Percentiles rank a stretch among this genome's conserved stretches.
phyloP scores from a whole-genome alignment of 2,113 vertebrate genomes.

The Albula goreensis region DNA sequence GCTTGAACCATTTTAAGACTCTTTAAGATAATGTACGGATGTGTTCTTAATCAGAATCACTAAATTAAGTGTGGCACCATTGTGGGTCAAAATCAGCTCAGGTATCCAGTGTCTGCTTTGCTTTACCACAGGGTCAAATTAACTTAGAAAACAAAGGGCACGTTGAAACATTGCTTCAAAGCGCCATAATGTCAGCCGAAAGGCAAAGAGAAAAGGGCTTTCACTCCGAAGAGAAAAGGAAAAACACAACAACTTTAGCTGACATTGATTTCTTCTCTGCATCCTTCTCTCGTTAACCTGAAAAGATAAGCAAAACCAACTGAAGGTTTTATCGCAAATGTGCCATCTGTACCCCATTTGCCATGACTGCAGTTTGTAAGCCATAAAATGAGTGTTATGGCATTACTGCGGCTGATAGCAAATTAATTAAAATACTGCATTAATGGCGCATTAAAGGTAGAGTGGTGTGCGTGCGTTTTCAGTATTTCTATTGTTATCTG shows the following conservation, averaged over 20 bases:
- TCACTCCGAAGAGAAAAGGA: neutral
- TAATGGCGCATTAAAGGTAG: conserved; percentile 31
- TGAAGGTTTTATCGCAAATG: conserved; percentile 35
- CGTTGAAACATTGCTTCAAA: neutral
- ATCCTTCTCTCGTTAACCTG: neutral
- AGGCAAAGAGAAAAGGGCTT: neutral
- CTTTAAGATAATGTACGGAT: neutral
- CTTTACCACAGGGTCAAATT: neutral
- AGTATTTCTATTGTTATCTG: conserved; percentile 43
- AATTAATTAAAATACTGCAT: conserved; percentile 45
- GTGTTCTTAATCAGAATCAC: no score
- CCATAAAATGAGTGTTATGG: conserved; percentile 45
- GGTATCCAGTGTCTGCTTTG: neutral
- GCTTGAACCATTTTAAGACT: neutral
- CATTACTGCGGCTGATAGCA: conserved; percentile 42
- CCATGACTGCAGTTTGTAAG: conserved; percentile 38
- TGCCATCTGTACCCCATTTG: conserved; percentile 40
- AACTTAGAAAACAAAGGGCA: neutral
- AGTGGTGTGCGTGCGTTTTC: conserved; percentile 37
- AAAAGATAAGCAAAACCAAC: conserved; percentile 12
- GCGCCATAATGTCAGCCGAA: neutral
- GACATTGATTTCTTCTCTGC: neutral
- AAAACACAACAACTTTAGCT: neutral
- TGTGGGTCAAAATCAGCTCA: neutral
- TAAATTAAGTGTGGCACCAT: neutral